A percentile compares a stretch with the other conserved stretches of the same genome.
Conservation (phyloP, 1,140 invertebrate genomes). For the Pentalonia nigronervosa region DNA sequence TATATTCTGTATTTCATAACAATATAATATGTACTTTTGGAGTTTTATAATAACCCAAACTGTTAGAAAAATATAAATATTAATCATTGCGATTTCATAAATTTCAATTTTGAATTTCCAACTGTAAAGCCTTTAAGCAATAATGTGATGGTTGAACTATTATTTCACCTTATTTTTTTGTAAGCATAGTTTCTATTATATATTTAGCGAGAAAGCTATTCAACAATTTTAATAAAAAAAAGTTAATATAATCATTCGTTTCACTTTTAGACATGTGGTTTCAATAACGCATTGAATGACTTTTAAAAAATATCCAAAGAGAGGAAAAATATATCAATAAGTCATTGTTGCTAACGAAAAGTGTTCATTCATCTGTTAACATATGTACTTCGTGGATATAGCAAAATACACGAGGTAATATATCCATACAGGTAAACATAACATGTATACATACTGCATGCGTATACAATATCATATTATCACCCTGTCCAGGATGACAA, state of each 20-base stretch:
- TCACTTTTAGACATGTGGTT: slow-evolving; percentile 16
- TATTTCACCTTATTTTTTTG: neutral
- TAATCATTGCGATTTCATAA: neutral
- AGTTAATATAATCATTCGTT: slow-evolving; percentile 39
- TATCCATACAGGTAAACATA: neutral
- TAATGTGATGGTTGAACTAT: neutral
- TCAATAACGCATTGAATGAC: slow-evolving; percentile 28
- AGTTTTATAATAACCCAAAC: neutral
- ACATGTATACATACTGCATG: neutral
- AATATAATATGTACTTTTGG: neutral
- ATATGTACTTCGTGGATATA: slow-evolving; percentile 20
- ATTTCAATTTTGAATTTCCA: slow-evolving; percentile 13
- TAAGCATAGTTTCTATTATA: neutral
- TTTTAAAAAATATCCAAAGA: slow-evolving; percentile 29
- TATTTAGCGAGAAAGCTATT: neutral
- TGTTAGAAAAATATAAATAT: neutral
- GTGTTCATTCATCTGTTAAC: slow-evolving; percentile 38
- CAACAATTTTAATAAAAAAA: slow-evolving; percentile 1
- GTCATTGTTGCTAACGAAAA: slow-evolving; percentile 33
- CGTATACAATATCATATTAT: slow-evolving; percentile 11
- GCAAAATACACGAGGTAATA: neutral
- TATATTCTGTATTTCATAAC: neutral
- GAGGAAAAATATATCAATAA: slow-evolving; percentile 32
- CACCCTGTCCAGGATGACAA: slow-evolving; percentile 16
- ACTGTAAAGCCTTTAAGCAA: slow-evolving; percentile 9